Base-by-base conservation (phyloP, 2,888 invertebrate species). In the Acanthosepion pharaonis region DNA sequence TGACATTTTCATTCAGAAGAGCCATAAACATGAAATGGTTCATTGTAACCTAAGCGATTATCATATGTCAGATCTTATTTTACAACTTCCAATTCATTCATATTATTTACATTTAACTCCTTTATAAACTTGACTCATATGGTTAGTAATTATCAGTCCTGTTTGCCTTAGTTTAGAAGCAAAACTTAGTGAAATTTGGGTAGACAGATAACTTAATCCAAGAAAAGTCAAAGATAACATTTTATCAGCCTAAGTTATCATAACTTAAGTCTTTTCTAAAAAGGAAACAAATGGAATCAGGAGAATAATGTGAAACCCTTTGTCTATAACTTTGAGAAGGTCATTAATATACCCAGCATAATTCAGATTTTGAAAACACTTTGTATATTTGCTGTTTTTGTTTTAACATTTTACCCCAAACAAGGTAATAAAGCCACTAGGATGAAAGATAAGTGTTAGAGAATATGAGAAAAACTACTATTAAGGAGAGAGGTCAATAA, bases 1-100 rank as follows among this genome's bases (percentile, higher is more conserved):
- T 78, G 78, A 78, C n/a, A 78, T 78, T 78, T 78, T 78, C n/a
- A 78, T 78, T 78, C 78, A n/a, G 78, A 78, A 78, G 18, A 78
- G 11, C 78, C n/a, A 78, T 78, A n/a, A 33, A n/a, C 15, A 78
- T 78, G 23, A 78, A n/a, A 78, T 11, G n/a, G 78, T 78, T 78
- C 15, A 33, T n/a, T n/a, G 78, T 78, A 78, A n/a, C 78, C 23
- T 33, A 78, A 78, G n/a, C n/a, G 33, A 78, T 78, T 78, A n/a
- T 18, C n/a, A 78, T n/a, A 78, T 78, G 6, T 78, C 78, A 78
- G 11, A 64, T 64, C 6, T 64, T 8, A 64, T 18, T 78, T n/a
- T n/a, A 78, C n/a, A 78, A n/a, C n/a, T 15, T 23, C 15, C n/a
- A 78, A 78, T 78, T 33, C 78, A 78, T 78, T 78, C n/a, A n/a